These are phyloP conservation scores for Pelodiscus sinensis DNA, from an alignment of 2,113 vertebrate species.

Conservation along the genomic window DNA sequence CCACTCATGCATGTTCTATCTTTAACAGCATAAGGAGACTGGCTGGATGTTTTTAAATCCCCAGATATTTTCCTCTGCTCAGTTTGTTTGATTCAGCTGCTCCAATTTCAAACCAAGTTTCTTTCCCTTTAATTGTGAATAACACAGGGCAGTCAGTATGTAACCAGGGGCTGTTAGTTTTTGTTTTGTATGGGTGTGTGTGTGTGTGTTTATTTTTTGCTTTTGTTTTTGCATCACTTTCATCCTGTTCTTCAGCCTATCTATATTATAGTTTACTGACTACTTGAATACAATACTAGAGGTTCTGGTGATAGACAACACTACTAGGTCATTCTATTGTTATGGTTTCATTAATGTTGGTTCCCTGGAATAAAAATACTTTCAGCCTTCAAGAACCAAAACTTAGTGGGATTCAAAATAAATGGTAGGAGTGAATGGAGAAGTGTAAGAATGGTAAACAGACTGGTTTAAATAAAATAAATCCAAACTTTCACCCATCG, in stretches of 20 bases:
- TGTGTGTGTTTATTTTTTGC: too few relatives aligned
- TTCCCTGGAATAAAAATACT: background rate
- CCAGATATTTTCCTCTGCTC: background rate
- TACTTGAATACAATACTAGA: background rate
- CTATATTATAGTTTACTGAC: slow-evolving; percentile 1
- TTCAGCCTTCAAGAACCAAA: background rate
- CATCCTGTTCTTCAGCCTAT: background rate
- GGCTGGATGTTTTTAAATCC: background rate
- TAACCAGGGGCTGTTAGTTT: background rate
- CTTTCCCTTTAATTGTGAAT: background rate
- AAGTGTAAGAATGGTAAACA: background rate
- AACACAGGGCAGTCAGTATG: background rate
- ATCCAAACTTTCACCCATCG: background rate
- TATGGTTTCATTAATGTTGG: background rate
- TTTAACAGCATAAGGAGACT: background rate
- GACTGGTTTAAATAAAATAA: background rate
- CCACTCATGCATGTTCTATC: background rate
- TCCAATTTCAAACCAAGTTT: slow-evolving; percentile 17
- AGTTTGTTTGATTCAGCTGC: slow-evolving; percentile 15
- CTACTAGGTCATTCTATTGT: background rate
- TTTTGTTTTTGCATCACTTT: background rate
- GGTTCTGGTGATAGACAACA: background rate
- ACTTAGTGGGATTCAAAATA: background rate
- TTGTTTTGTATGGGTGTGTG: too few relatives aligned
- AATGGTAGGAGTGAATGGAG: background rate